phyloP scores from a whole-genome alignment of 2,113 vertebrate species.

The Phylloscopus trochiloides region DNA sequence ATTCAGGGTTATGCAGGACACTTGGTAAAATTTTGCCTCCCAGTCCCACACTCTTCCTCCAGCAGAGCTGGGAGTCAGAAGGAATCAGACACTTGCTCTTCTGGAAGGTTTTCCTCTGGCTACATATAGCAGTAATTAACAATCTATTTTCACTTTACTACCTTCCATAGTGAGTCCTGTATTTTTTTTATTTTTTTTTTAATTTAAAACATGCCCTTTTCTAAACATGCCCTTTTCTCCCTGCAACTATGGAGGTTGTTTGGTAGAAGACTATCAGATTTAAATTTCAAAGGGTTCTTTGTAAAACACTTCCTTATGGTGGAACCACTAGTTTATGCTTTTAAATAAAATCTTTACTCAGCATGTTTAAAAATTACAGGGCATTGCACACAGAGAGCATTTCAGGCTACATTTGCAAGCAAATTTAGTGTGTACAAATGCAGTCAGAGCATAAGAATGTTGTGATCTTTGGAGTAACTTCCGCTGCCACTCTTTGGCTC shows the following conservation, averaged over 20 bases:
- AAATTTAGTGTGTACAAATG: not conserved
- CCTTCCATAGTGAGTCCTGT: not conserved
- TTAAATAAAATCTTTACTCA: constrained; percentile 47
- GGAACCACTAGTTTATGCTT: constrained; percentile 1
- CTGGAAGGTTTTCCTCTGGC: not conserved
- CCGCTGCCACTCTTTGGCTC: not conserved
- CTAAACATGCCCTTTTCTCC: constrained; percentile 3
- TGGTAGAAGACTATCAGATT: not conserved
- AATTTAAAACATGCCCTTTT: not conserved
- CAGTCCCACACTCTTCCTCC: not conserved
- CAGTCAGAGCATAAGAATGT: not conserved
- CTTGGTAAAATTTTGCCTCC: not conserved
- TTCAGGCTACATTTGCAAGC: constrained; percentile 28
- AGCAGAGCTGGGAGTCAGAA: not conserved
- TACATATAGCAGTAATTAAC: not conserved
- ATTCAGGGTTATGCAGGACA: not conserved
- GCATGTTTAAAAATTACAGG: constrained; percentile 54
- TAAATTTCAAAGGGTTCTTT: constrained; percentile 50
- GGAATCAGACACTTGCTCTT: not conserved
- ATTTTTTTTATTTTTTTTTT: not conserved
- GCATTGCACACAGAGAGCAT: constrained; percentile 6
- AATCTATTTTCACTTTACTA: not conserved
- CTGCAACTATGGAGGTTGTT: not conserved
- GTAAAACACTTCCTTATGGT: constrained; percentile 35
- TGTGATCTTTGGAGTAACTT: not conserved